phyloP scores from a whole-genome alignment of 1,140 invertebrate species.

The Drosophila ficusphila region DNA sequence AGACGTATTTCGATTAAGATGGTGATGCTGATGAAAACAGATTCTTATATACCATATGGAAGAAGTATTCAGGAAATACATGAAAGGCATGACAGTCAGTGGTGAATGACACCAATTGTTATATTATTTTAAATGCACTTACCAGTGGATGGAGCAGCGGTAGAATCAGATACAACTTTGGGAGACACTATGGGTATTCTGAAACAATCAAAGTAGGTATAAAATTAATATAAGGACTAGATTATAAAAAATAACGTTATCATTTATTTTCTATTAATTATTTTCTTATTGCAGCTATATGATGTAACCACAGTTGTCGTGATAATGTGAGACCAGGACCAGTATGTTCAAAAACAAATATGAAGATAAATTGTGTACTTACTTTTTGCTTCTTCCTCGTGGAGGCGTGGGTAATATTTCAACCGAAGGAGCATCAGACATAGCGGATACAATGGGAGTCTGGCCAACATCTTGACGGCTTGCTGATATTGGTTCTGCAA shows the following conservation, averaged over 20 bases:
- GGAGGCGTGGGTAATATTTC: slow-evolving; percentile 75
- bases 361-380: slow-evolving; percentile 12
- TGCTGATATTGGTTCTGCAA: slow-evolving; percentile 44
- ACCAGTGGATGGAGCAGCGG: slow-evolving; percentile 17
- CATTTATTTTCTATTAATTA: neutral
- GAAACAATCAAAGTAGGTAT: neutral
- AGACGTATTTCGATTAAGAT: too few relatives aligned
- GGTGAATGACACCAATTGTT: too few relatives aligned
- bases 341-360: too few relatives aligned
- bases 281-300: too few relatives aligned
- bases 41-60: too few relatives aligned
- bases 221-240: too few relatives aligned
- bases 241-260: neutral
- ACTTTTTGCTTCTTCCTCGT: slow-evolving; percentile 76
- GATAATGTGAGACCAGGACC: too few relatives aligned
- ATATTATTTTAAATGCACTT: slow-evolving; percentile 29
- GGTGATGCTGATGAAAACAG: too few relatives aligned
- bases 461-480: slow-evolving; percentile 51
- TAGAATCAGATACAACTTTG: slow-evolving; percentile 33
- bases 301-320: too few relatives aligned
- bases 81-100: too few relatives aligned
- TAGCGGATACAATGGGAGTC: slow-evolving; percentile 78
- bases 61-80: too few relatives aligned
- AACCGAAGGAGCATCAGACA: slow-evolving; percentile 78
- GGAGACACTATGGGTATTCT: slow-evolving; percentile 64